Base-by-base conservation (phyloP, 2,888 invertebrate genomes). In the Aelia acuminata region DNA sequence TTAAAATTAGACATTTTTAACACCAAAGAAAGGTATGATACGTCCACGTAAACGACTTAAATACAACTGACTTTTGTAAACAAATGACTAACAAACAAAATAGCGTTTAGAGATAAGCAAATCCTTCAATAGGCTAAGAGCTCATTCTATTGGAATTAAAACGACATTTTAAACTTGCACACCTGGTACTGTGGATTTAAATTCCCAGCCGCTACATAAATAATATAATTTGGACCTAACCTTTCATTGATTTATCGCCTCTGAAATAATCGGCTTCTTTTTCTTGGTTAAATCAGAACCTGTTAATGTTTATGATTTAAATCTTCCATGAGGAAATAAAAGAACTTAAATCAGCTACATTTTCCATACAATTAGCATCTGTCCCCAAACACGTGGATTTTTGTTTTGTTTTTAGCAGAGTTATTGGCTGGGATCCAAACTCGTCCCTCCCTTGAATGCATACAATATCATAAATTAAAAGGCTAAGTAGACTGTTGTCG, bases 401-500 rank as follows among this genome's bases (percentile, higher is more conserved):
- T 35, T n/a, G n/a, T n/a, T 35, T 7, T 18, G 63, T 8, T 35
- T 70, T 35, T 35, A 70, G 63, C 63, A 20, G 63, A 70, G 26
- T 35, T 70, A 18, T 35, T 70, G 63, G 63, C 63, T 7, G 18
- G 18, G 63, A 3, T 70, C 63, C 63, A 70, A 70, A 22, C 31
- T 70, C 2, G 35, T 70, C 20, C 20, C 35, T 70, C 35, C 31
- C 5, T 18, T 18, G 57, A 57, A 57, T 57, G 63, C 35, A 35
- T 35, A 70, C 63, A 70, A 70, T 70, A 70, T 70, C 15, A 18
- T 70, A 70, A 70, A 70, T 70, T 70, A 35, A 15, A 8, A n/a
- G n/a, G 1, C 10, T 18, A 35, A 70, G 35, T 70, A 35, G 31
- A 70, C 8, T 35, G 63, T 70, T 18, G 31, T 70, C 18, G 31